Percentiles rank a stretch among this genome's conserved stretches.
Evolutionary conservation across 2,888 invertebrate species (phyloP).

Genomic region (Creontiades dilutus): DNA sequence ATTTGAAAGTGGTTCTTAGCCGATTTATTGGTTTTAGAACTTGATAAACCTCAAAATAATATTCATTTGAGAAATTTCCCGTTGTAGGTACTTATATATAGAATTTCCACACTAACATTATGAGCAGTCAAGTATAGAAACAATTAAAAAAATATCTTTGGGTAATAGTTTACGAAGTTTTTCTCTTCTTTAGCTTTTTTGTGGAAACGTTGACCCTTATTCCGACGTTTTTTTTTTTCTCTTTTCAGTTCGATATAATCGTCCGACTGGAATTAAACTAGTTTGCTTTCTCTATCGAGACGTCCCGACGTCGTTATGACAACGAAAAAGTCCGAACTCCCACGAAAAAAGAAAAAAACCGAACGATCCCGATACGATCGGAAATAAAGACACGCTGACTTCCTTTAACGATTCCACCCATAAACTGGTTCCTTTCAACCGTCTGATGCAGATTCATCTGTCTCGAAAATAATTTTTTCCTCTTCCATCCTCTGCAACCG

Average conservation of each 20-base stretch:
- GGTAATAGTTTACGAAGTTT: too few relatives aligned
- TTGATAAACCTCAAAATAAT: too few relatives aligned
- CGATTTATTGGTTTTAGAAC: too few relatives aligned
- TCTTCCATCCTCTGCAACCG: background rate
- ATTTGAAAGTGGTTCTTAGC: too few relatives aligned
- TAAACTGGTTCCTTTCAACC: slow-evolving; percentile 22
- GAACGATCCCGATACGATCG: slow-evolving; percentile 7
- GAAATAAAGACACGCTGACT: background rate
- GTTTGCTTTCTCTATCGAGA: slow-evolving; percentile 1
- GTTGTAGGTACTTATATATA: too few relatives aligned
- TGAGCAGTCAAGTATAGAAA: too few relatives aligned
- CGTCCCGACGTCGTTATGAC: slow-evolving; percentile 22
- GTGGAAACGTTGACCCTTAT: too few relatives aligned
- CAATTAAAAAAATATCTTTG: too few relatives aligned
- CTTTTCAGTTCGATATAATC: background rate
- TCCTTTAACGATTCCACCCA: background rate
- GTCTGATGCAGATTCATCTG: slow-evolving; percentile 48
- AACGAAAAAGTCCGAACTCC: background rate
- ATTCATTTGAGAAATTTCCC: too few relatives aligned
- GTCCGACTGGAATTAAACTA: background rate
- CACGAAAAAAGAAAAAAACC: slow-evolving; percentile 2
- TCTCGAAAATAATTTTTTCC: background rate
- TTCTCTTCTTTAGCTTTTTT: too few relatives aligned
- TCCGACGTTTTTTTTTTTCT: too few relatives aligned
- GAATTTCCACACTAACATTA: too few relatives aligned